These are phyloP conservation scores for Trachops cirrhosus DNA, from an alignment of 2,797 vertebrate species.

Conservation along the genomic window DNA sequence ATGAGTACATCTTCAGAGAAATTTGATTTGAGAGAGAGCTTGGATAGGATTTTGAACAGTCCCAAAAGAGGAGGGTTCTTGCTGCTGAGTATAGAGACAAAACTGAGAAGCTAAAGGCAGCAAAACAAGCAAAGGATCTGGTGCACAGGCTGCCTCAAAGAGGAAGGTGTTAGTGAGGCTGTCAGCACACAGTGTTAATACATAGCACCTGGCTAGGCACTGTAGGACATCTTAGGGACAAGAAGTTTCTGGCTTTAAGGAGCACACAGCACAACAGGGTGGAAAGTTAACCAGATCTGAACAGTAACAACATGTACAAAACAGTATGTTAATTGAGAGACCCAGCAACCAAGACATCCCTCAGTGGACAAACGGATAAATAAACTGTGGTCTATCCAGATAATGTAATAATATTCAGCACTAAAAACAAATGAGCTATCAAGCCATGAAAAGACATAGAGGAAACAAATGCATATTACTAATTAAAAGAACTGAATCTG, in stretches of 20 bases:
- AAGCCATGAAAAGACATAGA: too few species aligned
- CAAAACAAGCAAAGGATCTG: neutral
- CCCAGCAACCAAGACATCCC: neutral
- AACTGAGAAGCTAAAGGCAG: neutral
- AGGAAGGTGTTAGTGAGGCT: neutral
- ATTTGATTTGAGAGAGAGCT: neutral
- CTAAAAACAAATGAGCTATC: too few species aligned
- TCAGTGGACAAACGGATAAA: neutral
- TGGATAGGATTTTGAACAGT: neutral
- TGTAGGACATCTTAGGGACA: neutral
- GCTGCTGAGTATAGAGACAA: neutral
- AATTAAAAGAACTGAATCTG: too few species aligned
- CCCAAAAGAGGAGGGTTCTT: neutral
- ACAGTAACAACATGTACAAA: neutral
- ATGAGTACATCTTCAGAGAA: neutral
- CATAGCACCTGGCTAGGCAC: neutral
- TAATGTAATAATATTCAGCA: too few species aligned
- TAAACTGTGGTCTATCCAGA: too few species aligned
- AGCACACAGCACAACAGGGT: neutral
- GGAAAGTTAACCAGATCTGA: neutral
- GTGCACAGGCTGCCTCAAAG: neutral
- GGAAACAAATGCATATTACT: too few species aligned
- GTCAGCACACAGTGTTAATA: neutral
- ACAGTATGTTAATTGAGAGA: neutral
- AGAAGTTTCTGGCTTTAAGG: neutral